A percentile compares a stretch with the other conserved stretches of the same genome.
Conservation (phyloP, 2,113 vertebrate genomes). For the Aptenodytes patagonicus region DNA sequence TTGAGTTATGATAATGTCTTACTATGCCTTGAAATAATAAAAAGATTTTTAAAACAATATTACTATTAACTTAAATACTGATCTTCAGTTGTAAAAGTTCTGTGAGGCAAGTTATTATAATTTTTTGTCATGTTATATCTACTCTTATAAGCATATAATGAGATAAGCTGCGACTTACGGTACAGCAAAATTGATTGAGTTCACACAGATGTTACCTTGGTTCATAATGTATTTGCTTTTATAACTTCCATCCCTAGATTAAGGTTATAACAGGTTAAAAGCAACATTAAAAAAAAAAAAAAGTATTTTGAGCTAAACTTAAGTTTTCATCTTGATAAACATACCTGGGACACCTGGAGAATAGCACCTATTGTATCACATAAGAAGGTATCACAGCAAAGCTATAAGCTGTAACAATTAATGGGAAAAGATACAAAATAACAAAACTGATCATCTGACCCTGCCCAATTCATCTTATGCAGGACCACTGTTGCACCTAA, state of each 20-base stretch:
- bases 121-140: not conserved
- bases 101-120: not conserved
- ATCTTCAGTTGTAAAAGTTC: not conserved
- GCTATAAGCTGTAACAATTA: not conserved
- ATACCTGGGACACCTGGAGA: not conserved
- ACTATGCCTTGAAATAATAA: not conserved
- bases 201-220: not conserved
- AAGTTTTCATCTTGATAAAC: not conserved
- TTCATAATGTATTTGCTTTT: not conserved
- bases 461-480: not conserved
- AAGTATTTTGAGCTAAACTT: not conserved
- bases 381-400: not conserved
- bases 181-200: not conserved
- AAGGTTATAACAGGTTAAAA: not conserved
- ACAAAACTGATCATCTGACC: not conserved
- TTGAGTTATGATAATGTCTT: not conserved
- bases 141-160: not conserved
- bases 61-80: not conserved
- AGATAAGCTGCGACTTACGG: not conserved
- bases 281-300: not conserved
- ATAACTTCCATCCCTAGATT: not conserved
- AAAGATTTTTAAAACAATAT: not conserved
- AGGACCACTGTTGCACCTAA: not conserved
- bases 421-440: not conserved
- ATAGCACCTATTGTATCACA: not conserved